These are phyloP conservation scores for Esox lucius DNA, from an alignment of 2,797 vertebrate genomes.

Conservation along the genomic window DNA sequence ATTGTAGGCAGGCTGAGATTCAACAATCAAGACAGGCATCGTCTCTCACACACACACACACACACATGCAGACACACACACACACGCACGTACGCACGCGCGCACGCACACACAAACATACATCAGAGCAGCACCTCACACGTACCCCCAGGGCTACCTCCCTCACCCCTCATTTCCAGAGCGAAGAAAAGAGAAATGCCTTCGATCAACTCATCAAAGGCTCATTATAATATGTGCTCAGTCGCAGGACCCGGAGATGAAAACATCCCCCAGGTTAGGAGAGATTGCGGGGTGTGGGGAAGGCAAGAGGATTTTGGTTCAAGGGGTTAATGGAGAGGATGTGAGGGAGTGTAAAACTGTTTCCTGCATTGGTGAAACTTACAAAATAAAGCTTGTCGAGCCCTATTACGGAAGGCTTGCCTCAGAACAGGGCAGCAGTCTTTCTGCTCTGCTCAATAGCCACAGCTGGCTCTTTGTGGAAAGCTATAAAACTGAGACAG, in stretches of 20 bases:
- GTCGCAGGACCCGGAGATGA: neutral
- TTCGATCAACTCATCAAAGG: conserved; percentile 36
- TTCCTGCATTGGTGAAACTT: conserved; percentile 1
- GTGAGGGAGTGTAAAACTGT: conserved; percentile 19
- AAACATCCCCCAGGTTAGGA: neutral
- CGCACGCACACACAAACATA: conserved; percentile 2
- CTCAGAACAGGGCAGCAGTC: neutral
- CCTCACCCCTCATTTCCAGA: conserved; percentile 11
- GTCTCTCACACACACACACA: conserved; percentile 11
- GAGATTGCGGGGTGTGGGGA: neutral
- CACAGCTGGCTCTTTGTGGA: conserved; percentile 43
- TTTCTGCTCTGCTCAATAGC: conserved; percentile 18
- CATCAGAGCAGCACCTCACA: conserved; percentile 9
- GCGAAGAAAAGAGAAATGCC: conserved; percentile 24
- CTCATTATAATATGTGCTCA: conserved; percentile 33
- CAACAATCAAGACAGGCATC: conserved; percentile 21
- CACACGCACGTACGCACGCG: conserved; percentile 9
- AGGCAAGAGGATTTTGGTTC: neutral
- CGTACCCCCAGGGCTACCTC: conserved; percentile 1
- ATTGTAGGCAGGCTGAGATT: conserved; percentile 30
- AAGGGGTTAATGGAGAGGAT: conserved; percentile 19
- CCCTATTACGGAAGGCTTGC: neutral
- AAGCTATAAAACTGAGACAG: conserved; percentile 35
- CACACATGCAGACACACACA: conserved; percentile 18
- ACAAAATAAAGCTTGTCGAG: neutral